These are phyloP conservation scores for Percopsis transmontana DNA, from an alignment of 2,113 vertebrate species.

Conservation along the genomic window DNA sequence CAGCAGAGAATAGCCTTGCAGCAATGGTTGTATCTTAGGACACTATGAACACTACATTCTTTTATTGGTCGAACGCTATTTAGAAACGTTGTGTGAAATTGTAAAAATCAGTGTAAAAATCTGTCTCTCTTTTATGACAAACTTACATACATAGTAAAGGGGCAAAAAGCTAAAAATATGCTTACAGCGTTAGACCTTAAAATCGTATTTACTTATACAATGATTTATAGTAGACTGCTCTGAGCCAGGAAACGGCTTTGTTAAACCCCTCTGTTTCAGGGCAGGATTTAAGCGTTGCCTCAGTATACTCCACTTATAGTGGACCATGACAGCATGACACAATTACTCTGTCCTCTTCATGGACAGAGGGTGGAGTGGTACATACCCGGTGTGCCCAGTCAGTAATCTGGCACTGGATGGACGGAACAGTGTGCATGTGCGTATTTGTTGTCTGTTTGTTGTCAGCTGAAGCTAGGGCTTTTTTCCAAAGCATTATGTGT, in stretches of 20 bases:
- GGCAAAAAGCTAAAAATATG: not conserved
- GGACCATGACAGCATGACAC: slow-evolving; percentile 25
- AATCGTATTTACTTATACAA: not conserved
- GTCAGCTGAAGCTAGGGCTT: no score
- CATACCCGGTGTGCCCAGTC: no score
- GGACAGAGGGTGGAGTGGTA: slow-evolving; percentile 16
- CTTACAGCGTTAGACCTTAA: not conserved
- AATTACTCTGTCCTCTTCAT: slow-evolving; percentile 21
- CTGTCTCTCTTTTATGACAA: no score
- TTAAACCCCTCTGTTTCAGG: not conserved
- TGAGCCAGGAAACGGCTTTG: not conserved
- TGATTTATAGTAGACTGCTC: not conserved
- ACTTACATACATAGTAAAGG: no score
- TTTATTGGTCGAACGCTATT: not conserved
- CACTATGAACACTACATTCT: not conserved
- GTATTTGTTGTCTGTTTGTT: slow-evolving; percentile 15
- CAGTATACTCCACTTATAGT: not conserved
- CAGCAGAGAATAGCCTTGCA: not conserved
- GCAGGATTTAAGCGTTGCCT: not conserved
- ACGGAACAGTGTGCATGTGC: slow-evolving; percentile 25
- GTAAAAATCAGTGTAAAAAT: not conserved
- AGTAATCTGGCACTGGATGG: slow-evolving; percentile 42
- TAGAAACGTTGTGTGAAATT: not conserved
- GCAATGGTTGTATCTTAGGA: not conserved
- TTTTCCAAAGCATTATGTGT: slow-evolving; percentile 3